Base-by-base conservation (phyloP, 2,113 vertebrate species). In the Elgaria multicarinata region DNA sequence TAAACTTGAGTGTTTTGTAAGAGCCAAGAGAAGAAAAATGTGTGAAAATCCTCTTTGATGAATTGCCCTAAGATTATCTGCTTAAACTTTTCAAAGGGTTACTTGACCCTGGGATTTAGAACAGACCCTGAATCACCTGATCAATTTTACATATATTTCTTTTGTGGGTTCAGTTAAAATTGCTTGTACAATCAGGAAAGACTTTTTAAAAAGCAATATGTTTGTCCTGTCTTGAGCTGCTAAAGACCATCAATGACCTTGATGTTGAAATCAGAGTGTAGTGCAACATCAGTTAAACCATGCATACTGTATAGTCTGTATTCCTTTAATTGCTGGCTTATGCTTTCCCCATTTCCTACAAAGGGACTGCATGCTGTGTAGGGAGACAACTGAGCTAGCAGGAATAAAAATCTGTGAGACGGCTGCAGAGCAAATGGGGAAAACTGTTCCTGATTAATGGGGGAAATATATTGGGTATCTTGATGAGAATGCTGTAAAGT, bases 61-160 rank as follows among this genome's bases (percentile, higher is more conserved):
- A 94, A 93, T 90, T 95, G 91, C 84, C 44, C 89, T 94, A 93
- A 95, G 93, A 92, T 96, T 96, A 95, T 92, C 88, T 95, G 87
- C 95, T 97, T 96, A 96, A 87, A 86, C 88, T 92, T 89, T 96
- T 97, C 94, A 96, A 96, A 96, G 94, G 55, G 91, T 96, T 96
- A 93, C 93, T 96, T 97, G 94, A 96, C 96, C 94, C 95, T 96
- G 92, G 84, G 94, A 94, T 96, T 97, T 96, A 97, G 88, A 92
- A 85, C 80, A 96, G 94, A 96, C 95, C 95, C 4, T 6, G 85
- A 95, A 94, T 94, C 94, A 95, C 93, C 91, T 93, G 85, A 94
- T 93, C 91, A 93, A n/a, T 94, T 95, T 96, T 96, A 93, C 91
- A 42, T 87, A 18, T 88, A 90, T 95, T 95, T 96, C 88, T 95